These are phyloP conservation scores for Pentamera pediparva DNA, from an alignment of 53 echinoderm and acorn worm species.

Conservation along the genomic window DNA sequence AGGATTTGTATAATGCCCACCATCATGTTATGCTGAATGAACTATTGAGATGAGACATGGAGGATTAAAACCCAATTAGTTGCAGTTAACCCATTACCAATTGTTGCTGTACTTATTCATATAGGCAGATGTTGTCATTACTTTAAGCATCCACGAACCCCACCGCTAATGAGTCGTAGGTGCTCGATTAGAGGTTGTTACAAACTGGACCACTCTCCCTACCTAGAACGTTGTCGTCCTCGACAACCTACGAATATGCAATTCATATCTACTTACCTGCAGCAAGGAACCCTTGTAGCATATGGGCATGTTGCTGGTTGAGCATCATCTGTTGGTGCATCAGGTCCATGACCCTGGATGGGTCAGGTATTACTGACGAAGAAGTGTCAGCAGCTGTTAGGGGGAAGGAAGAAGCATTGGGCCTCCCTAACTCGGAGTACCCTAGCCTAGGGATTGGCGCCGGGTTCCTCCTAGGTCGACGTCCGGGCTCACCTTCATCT, in stretches of 20 bases:
- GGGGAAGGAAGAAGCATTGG: not conserved
- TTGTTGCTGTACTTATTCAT: too few species aligned
- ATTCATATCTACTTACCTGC: not conserved
- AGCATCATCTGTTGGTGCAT: constrained; percentile 13
- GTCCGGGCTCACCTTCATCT: not conserved
- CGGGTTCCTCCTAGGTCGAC: not conserved
- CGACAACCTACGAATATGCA: not conserved
- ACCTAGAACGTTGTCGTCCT: constrained; percentile 9
- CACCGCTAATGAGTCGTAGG: too few species aligned
- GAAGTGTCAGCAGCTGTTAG: not conserved
- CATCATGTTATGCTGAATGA: too few species aligned
- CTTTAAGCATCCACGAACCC: too few species aligned
- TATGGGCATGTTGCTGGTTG: not conserved
- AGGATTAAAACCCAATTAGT: too few species aligned
- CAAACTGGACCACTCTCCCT: not conserved
- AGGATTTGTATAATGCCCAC: too few species aligned
- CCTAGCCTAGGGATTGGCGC: not conserved
- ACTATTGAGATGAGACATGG: too few species aligned
- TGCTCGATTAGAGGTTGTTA: too few species aligned
- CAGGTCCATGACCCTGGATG: not conserved
- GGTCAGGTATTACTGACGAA: not conserved
- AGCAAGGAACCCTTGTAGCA: not conserved
- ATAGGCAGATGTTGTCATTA: too few species aligned
- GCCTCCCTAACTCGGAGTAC: not conserved
- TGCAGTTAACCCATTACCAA: too few species aligned